Evolutionary conservation across 2,797 vertebrate genomes (phyloP), one percentile per base, ranked within the genome.

Genomic region (Tarsius wallacei): DNA sequence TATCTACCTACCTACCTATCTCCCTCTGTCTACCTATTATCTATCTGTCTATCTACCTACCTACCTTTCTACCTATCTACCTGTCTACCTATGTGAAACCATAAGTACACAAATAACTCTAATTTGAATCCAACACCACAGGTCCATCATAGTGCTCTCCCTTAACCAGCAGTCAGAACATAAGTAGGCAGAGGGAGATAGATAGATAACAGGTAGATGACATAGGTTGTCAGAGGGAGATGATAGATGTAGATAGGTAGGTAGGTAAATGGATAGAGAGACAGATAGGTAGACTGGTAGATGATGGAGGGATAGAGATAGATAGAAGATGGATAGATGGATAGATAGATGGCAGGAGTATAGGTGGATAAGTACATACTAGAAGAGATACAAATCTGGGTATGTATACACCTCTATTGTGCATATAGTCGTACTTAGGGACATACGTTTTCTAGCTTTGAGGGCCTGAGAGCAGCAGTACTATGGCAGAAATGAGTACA

Each of bases 111-210:
- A 24, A 70, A 8, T 13, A 47, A 53, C 19, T 85, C 71, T 71
- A 5, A n/a, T 47, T 31, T 59, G 16, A 82, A 10, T 28, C 5
- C 0, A 1, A 11, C 0, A 8, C 28, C 28, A 2, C 5, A 13
- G 53, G 31, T 9, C 42, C 10, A 3, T 14, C 2, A 12, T 0
- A 9, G 14, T 3, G 47, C 15, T 66, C 21, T 66, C 31, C 57
- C 19, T 51, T 22, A 17, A 53, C 49, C 14, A 4, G 3, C 2
- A 47, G 17, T 24, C 49, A 33, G 57, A 26, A 63, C 26, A 21
- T 31, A 49, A 33, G n/a, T 10, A 3, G 26, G 36, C 8, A 14
- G 31, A 66, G 26, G 19, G 3, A 28, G 24, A 10, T 0, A 17
- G 74, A 17, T 19, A 26, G 28, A 71, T 12, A 14, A 17, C 5